Conservation (phyloP, 2,888 invertebrate species). For the Saturnia japonica region DNA sequence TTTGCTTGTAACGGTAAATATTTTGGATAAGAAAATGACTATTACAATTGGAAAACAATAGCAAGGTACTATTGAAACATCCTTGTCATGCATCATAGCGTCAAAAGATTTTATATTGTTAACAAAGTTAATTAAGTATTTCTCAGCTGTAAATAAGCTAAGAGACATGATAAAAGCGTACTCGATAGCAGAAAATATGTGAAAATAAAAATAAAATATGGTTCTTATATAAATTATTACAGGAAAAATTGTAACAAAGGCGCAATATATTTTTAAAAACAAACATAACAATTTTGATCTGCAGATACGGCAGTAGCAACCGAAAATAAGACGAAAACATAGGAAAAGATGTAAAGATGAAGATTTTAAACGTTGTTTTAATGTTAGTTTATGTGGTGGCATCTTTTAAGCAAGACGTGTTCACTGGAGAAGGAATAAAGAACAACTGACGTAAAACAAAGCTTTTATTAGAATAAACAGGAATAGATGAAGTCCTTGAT, state of each 20-base stretch:
- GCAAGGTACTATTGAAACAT: background rate
- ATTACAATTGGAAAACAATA: background rate
- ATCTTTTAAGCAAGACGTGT: background rate
- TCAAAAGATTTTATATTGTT: slow-evolving; percentile 5
- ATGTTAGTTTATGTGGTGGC: background rate
- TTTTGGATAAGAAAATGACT: background rate
- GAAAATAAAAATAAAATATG: background rate
- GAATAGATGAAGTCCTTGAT: background rate
- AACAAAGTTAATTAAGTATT: slow-evolving; percentile 19
- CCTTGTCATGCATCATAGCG: slow-evolving; percentile 14
- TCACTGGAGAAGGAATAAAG: background rate
- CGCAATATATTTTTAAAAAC: slow-evolving; percentile 7
- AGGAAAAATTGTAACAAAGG: slow-evolving; percentile 20
- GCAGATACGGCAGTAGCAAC: slow-evolving; percentile 14
- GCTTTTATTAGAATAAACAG: background rate
- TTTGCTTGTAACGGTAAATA: background rate
- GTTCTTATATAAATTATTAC: background rate
- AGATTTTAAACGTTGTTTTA: background rate
- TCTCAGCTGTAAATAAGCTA: slow-evolving; percentile 13
- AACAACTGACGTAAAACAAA: background rate
- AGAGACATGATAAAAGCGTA: background rate
- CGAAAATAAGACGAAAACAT: slow-evolving; percentile 13
- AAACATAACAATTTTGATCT: slow-evolving; percentile 6
- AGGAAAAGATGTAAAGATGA: slow-evolving; percentile 10
- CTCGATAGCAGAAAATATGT: background rate